Evolutionary conservation across 1,140 invertebrate genomes (phyloP).

Genomic region (Drosophila gunungcola): DNA sequence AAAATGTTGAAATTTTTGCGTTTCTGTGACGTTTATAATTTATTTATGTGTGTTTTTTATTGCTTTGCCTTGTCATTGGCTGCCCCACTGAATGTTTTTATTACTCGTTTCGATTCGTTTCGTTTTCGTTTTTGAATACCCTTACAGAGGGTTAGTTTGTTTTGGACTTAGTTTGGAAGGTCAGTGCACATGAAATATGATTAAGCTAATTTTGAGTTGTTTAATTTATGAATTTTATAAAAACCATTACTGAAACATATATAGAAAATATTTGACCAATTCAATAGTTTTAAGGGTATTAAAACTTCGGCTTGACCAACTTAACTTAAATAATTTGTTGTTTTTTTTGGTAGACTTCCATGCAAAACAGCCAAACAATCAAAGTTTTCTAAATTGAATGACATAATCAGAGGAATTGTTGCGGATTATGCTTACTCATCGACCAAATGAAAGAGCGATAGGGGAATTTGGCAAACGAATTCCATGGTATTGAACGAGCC

Average conservation of each 20-base stretch:
- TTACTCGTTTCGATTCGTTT: slow-evolving; percentile 19
- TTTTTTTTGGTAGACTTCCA: not conserved
- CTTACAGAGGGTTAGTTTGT: not conserved
- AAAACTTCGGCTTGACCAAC: not conserved
- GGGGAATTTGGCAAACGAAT: slow-evolving; percentile 25
- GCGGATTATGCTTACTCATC: slow-evolving; percentile 42
- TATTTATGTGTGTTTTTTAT: slow-evolving; percentile 57
- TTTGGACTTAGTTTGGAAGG: too few species aligned
- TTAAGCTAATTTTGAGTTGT: too few species aligned
- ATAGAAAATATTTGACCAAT: not conserved
- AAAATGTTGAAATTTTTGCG: slow-evolving; percentile 40
- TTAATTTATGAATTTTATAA: too few species aligned
- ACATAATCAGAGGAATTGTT: slow-evolving; percentile 41
- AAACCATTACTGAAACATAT: too few species aligned
- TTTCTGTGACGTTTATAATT: slow-evolving; percentile 69
- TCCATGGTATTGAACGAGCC: slow-evolving; percentile 31
- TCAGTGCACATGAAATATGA: too few species aligned
- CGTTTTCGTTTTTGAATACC: slow-evolving; percentile 11
- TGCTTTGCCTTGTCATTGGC: slow-evolving; percentile 46
- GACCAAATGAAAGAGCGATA: slow-evolving; percentile 11
- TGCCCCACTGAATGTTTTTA: slow-evolving; percentile 25
- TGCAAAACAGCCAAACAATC: slow-evolving; percentile 16
- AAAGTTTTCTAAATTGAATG: slow-evolving; percentile 50
- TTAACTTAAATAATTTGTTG: not conserved
- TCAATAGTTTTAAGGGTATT: not conserved